Base-by-base conservation (phyloP, 2,113 vertebrate genomes). In the Orientallactaga bullata region DNA sequence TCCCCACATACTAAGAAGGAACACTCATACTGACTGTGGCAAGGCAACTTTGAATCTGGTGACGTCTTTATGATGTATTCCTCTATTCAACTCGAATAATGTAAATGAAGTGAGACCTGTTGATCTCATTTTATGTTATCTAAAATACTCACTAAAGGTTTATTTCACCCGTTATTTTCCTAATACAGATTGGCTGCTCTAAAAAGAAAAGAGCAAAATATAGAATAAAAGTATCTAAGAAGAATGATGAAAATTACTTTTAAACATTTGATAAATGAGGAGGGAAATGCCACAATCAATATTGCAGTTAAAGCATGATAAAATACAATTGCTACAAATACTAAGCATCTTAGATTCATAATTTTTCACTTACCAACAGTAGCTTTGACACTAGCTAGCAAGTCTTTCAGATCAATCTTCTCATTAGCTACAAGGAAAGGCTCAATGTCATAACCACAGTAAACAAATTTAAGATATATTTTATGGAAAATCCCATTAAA, bases 341-440 rank as follows among this genome's bases (percentile, higher is more conserved):
- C 3, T 71, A 78, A 79, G 60, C 37, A 71, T 42, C 32, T 78
- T 72, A 28, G 55, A 84, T 58, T 79, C 35, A 79, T 39, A 88
- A 35, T 73, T 79, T 83, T 15, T 82, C 23, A n/a, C 55, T 95
- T 23, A 61, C 94, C 94, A 66, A 78, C 73, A 65, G 23, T 60
- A 79, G 58, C 23, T 79, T 84, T 88, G 65, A 95, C 4, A 73
- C 35, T 47, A 20, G 92, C 79, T 35, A 89, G 84, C 55, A 95
- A 65, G 3, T 92, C 37, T 72, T 79, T 84, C 58, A 95, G 79
- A 65, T 51, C 39, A 84, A 39, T 35, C 42, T 88, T 92, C 24
- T 78, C 85, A 37, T 65, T 47, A 66, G 37, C 94, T 95, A 81
- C 1, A 60, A 85, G 51, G 81, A 95, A 74, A 69, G 16, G 24